A percentile compares a stretch with the other conserved stretches of the same genome.
Conservation (phyloP, 2,888 invertebrate genomes). For the Napeogenes sylphis region DNA sequence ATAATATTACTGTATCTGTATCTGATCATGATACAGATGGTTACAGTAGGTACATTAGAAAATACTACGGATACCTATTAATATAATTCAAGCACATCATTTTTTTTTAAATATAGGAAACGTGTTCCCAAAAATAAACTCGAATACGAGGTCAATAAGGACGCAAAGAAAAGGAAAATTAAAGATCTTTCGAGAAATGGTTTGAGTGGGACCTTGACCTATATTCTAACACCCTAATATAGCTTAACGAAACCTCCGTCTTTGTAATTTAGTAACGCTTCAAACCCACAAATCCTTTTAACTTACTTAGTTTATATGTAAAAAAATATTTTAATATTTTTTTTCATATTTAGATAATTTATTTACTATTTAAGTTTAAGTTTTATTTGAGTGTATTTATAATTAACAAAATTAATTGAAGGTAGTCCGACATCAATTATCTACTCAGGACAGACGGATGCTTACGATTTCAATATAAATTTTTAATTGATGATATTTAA, state of each 20-base stretch:
- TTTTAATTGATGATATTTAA: too few species aligned
- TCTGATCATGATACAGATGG: too few species aligned
- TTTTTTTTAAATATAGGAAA: background rate
- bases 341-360: background rate
- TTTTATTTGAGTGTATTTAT: too few species aligned
- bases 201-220: slow-evolving; percentile 16
- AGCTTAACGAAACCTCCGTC: slow-evolving; percentile 7
- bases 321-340: background rate
- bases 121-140: background rate
- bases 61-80: too few species aligned
- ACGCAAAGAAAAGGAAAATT: slow-evolving; percentile 4
- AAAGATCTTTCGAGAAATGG: background rate
- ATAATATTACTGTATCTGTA: too few species aligned
- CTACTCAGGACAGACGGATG: too few species aligned
- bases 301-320: background rate
- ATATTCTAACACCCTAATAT: slow-evolving; percentile 18
- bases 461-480: too few species aligned
- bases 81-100: too few species aligned
- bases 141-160: background rate
- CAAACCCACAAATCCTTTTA: background rate
- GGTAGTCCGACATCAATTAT: too few species aligned
- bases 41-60: too few species aligned
- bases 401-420: too few species aligned
- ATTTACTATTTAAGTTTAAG: background rate
- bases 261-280: slow-evolving; percentile 1